phyloP scores from a whole-genome alignment of 2,113 vertebrate genomes.

The Camelus dromedarius region DNA sequence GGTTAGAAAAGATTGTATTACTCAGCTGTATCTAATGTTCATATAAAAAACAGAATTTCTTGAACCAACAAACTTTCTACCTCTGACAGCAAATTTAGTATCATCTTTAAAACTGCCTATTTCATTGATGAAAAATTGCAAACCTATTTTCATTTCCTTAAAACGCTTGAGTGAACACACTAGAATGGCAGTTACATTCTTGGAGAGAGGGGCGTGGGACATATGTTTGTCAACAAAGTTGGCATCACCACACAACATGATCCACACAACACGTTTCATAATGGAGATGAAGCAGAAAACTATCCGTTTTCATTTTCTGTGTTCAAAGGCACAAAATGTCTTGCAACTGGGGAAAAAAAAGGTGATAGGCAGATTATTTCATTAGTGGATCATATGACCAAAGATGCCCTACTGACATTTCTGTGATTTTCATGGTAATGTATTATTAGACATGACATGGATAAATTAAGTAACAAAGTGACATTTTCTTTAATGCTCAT shows the following conservation, averaged over 20 bases:
- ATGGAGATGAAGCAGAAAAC: background rate
- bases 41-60: slow-evolving; percentile 33
- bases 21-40: background rate
- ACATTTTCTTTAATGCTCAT: slow-evolving; percentile 9
- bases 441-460: background rate
- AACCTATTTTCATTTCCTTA: slow-evolving; percentile 28
- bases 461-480: background rate
- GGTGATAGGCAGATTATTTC: background rate
- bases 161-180: background rate
- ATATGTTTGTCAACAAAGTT: background rate
- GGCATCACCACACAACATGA: background rate
- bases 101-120: background rate
- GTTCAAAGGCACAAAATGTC: slow-evolving; percentile 5
- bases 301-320: slow-evolving; percentile 5
- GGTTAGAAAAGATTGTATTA: slow-evolving; percentile 32
- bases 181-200: background rate
- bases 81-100: slow-evolving; percentile 18
- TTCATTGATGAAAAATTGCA: slow-evolving; percentile 12
- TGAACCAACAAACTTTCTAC: background rate
- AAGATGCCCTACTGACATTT: background rate
- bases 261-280: background rate
- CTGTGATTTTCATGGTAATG: background rate
- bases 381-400: background rate
- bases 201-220: no score
- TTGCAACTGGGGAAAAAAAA: background rate